Evolutionary conservation across 2,888 invertebrate species (phyloP), one percentile per base, ranked within the genome.

Genomic region (Netelia melanura): DNA sequence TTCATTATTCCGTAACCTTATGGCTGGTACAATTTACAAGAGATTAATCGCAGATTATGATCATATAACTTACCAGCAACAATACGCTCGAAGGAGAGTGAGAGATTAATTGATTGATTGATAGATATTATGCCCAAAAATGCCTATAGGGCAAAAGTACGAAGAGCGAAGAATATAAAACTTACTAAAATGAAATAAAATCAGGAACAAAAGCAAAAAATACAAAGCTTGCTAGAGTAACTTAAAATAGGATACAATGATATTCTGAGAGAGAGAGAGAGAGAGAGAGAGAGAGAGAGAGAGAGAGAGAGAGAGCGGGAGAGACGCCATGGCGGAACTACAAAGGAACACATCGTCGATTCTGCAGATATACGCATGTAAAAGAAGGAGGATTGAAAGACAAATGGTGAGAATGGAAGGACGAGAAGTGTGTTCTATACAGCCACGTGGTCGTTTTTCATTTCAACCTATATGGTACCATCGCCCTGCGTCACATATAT

Each of bases 371-470:
- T 21, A 74, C 25, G 23, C n/a, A 48, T 43, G 30, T 64, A 52
- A 75, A 78, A 84, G 65, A 70, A 64, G 70, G 77, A 56, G 30
- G 6, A 75, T 21, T 74, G 54, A 58, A 21, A 17, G 54, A 38
- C 14, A 74, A 58, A 74, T 56, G 56, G 70, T 70, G 68, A 52
- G 38, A 58, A 61, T 5, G 25, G 54, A 43, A 67, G 23, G 25
- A 30, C n/a, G 54, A 65, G 23, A 76, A 14, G 17, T 56, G 56
- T 38, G 44, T 76, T 79, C 76, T 64, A 82, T 38, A 84, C 70
- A 83, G 78, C 87, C 88, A 89, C 89, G 90, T 89, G 89, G 88
- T 87, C 86, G 88, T 85, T 67, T 61, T 72, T 30, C 71, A 5
- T 48, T 68, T 43, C 6, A 67, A 58, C 77, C 54, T 23, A 14